Percentiles rank a stretch among this genome's conserved stretches.
Conservation (phyloP, 1,140 invertebrate species). For the Drosophila quadrilineata region DNA sequence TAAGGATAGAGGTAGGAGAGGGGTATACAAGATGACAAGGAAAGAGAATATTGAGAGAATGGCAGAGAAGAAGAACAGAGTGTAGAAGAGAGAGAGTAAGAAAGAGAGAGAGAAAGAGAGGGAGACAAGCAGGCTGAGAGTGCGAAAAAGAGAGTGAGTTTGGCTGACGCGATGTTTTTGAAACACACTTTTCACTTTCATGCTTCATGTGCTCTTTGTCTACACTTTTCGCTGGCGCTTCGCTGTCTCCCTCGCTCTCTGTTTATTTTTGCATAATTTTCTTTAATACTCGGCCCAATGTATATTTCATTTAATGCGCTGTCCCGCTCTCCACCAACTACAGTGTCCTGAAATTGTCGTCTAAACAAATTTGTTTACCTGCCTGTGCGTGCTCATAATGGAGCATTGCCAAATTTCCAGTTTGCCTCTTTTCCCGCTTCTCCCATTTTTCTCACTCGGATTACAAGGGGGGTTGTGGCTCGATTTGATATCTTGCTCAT, state of each 20-base stretch:
- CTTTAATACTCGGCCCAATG: slow-evolving; percentile 57
- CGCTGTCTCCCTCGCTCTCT: slow-evolving; percentile 4
- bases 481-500: slow-evolving; percentile 51
- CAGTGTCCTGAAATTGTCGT: slow-evolving; percentile 35
- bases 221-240: slow-evolving; percentile 31
- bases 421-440: slow-evolving; percentile 27
- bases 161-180: slow-evolving; percentile 60
- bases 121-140: no score
- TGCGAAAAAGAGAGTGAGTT: not conserved
- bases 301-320: slow-evolving; percentile 63
- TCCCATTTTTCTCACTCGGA: not conserved
- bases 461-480: no score
- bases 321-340: not conserved
- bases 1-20: not conserved
- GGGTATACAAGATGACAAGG: no score
- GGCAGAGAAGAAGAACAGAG: no score
- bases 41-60: not conserved
- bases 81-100: slow-evolving; percentile 9
- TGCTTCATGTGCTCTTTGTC: slow-evolving; percentile 19
- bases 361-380: slow-evolving; percentile 70
- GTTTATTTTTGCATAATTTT: slow-evolving; percentile 78
- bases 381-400: slow-evolving; percentile 46
- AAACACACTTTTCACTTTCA: slow-evolving; percentile 63
- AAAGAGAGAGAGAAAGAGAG: not conserved
- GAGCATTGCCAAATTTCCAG: slow-evolving; percentile 35